Conservation (phyloP, 2,888 invertebrate genomes). For the Andrena dorsata region DNA sequence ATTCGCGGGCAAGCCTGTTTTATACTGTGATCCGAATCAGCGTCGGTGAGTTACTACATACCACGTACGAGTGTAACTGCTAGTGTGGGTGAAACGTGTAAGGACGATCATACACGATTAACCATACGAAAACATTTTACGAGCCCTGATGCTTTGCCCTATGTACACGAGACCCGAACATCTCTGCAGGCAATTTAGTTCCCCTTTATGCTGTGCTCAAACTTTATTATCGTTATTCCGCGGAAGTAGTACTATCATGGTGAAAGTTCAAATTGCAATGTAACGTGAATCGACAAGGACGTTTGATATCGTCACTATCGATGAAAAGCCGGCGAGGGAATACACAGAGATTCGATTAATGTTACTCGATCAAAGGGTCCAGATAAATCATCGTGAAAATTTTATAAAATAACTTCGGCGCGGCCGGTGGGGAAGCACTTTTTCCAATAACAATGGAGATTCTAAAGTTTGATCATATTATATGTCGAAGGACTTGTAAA, state of each 20-base stretch:
- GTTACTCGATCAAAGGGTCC: no score
- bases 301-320: conserved; percentile 23
- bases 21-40: conserved; percentile 3
- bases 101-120: conserved; percentile 59
- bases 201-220: conserved; percentile 22
- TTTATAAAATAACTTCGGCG: no score
- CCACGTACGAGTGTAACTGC: neutral
- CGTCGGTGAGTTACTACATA: neutral
- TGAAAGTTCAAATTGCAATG: conserved; percentile 30
- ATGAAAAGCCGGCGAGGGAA: conserved; percentile 14
- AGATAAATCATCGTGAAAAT: no score
- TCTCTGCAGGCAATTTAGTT: conserved; percentile 22
- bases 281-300: conserved; percentile 27
- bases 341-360: neutral
- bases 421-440: neutral
- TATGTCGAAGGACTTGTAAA: neutral
- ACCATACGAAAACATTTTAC: conserved; percentile 59
- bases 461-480: neutral
- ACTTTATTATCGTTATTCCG: conserved; percentile 51
- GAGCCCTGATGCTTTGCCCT: conserved; percentile 10
- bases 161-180: conserved; percentile 4
- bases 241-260: conserved; percentile 31
- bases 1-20: conserved; percentile 1
- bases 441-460: neutral
- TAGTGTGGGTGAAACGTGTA: conserved; percentile 24